These are phyloP conservation scores for Macrobrachium rosenbergii DNA, from an alignment of 1,140 invertebrate species.

Conservation along the genomic window DNA sequence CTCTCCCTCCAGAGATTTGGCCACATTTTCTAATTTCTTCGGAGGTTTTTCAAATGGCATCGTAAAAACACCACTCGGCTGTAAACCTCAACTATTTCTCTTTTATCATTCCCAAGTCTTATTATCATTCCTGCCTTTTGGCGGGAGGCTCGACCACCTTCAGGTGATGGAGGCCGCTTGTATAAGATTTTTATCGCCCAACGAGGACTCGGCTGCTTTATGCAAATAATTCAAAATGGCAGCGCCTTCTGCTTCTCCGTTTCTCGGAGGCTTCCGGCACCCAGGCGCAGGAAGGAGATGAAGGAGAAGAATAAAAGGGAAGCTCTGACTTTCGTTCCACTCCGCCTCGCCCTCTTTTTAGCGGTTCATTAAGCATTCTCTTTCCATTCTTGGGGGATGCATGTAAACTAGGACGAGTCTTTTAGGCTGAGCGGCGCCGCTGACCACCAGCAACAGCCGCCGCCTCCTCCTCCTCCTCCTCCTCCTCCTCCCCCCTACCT, in stretches of 20 bases:
- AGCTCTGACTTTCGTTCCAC: no score
- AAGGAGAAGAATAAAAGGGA: neutral
- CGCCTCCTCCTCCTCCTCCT: no score
- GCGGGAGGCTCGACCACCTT: no score
- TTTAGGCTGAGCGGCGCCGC: neutral
- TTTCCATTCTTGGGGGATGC: slow-evolving; percentile 41
- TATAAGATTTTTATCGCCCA: no score
- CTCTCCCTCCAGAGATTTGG: neutral
- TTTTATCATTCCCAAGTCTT: neutral
- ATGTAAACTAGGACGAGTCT: slow-evolving; percentile 26
- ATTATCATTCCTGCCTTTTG: neutral
- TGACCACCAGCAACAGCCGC: neutral
- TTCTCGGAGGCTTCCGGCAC: neutral
- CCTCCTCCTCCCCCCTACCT: neutral
- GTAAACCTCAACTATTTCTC: neutral
- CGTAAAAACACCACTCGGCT: neutral
- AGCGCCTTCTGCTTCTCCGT: neutral
- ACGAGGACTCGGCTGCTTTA: no score
- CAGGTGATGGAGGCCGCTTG: no score
- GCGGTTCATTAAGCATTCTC: slow-evolving; percentile 57
- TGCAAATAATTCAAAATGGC: no score
- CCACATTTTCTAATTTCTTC: slow-evolving; percentile 8
- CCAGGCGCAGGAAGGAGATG: neutral
- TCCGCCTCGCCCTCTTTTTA: slow-evolving; percentile 6
- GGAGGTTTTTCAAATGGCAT: slow-evolving; percentile 19